phyloP scores from a whole-genome alignment of 1,140 invertebrate genomes.

The Leptopilina clavipes region DNA sequence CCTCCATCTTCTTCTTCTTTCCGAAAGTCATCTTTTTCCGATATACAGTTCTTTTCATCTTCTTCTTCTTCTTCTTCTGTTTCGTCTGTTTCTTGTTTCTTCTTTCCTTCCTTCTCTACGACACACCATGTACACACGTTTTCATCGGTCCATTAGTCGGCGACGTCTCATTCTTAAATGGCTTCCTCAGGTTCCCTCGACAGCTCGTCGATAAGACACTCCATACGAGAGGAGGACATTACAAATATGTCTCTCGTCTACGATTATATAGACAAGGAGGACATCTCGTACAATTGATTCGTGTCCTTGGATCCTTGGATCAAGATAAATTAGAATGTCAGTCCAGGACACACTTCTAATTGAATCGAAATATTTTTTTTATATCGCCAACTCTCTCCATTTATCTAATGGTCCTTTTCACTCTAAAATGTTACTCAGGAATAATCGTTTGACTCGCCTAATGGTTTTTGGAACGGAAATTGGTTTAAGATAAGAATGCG shows the following conservation, averaged over 20 bases:
- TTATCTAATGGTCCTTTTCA: too few relatives aligned
- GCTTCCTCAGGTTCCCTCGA: conserved; percentile 43
- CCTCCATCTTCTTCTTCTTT: not conserved
- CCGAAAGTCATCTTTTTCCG: conserved; percentile 11
- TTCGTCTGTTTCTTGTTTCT: not conserved
- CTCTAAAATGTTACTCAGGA: too few relatives aligned
- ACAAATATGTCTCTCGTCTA: conserved; percentile 31
- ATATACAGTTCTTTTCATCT: not conserved
- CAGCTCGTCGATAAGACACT: conserved; percentile 31
- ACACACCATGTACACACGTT: conserved; percentile 5
- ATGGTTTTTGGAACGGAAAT: too few relatives aligned
- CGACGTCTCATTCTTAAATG: conserved; percentile 46
- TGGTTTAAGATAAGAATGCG: too few relatives aligned
- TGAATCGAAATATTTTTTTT: not conserved
- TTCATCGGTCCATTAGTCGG: conserved; percentile 47
- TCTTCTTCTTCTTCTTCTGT: too few relatives aligned
- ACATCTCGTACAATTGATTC: not conserved
- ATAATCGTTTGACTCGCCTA: too few relatives aligned
- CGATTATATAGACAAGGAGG: not conserved
- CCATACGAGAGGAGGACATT: conserved; percentile 12
- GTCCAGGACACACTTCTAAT: not conserved
- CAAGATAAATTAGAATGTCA: conserved; percentile 9
- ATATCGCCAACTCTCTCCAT: too few relatives aligned
- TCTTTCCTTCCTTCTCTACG: not conserved
- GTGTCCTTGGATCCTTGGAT: not conserved